These are phyloP conservation scores for Acanthurus leucopareius DNA, from an alignment of 2,797 vertebrate genomes.

Conservation along the genomic window DNA sequence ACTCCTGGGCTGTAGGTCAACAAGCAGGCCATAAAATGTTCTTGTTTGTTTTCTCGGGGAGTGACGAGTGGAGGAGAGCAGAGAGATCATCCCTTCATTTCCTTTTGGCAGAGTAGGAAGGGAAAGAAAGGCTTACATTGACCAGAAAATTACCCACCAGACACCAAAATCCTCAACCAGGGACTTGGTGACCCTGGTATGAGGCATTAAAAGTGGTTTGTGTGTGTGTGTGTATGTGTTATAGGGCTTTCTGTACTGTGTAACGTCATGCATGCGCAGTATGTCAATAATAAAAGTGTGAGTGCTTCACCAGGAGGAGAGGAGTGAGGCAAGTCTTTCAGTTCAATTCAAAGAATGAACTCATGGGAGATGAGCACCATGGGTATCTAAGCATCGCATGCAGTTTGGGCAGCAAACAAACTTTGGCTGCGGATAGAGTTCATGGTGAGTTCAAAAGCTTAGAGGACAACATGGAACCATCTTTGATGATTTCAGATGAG, in stretches of 20 bases:
- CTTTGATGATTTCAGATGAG: slow-evolving; percentile 77
- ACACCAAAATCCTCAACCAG: slow-evolving; percentile 35
- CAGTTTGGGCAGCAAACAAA: slow-evolving; percentile 66
- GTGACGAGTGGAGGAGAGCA: slow-evolving; percentile 61
- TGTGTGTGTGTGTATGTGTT: slow-evolving; percentile 17
- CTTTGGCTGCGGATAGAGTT: slow-evolving; percentile 59
- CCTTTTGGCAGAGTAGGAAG: slow-evolving; percentile 69
- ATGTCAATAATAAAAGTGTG: slow-evolving; percentile 26
- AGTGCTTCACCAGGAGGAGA: slow-evolving; percentile 32
- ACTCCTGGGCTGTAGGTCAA: slow-evolving; percentile 66
- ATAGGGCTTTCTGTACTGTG: slow-evolving; percentile 21
- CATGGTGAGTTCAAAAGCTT: slow-evolving; percentile 71
- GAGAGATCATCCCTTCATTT: slow-evolving; percentile 82
- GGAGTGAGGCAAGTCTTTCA: slow-evolving; percentile 54
- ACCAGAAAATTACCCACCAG: slow-evolving; percentile 67
- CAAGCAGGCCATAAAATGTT: slow-evolving; percentile 71
- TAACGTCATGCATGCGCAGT: slow-evolving; percentile 6
- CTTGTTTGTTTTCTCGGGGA: slow-evolving; percentile 72
- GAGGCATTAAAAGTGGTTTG: slow-evolving; percentile 28
- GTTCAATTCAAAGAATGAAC: slow-evolving; percentile 50
- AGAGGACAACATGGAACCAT: slow-evolving; percentile 65
- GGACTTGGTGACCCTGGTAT: slow-evolving; percentile 49
- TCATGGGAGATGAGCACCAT: slow-evolving; percentile 55
- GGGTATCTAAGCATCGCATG: slow-evolving; percentile 41
- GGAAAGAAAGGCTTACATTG: slow-evolving; percentile 66